These are phyloP conservation scores for Heterohyrax brucei DNA, from an alignment of 2,797 vertebrate species.

Conservation along the genomic window DNA sequence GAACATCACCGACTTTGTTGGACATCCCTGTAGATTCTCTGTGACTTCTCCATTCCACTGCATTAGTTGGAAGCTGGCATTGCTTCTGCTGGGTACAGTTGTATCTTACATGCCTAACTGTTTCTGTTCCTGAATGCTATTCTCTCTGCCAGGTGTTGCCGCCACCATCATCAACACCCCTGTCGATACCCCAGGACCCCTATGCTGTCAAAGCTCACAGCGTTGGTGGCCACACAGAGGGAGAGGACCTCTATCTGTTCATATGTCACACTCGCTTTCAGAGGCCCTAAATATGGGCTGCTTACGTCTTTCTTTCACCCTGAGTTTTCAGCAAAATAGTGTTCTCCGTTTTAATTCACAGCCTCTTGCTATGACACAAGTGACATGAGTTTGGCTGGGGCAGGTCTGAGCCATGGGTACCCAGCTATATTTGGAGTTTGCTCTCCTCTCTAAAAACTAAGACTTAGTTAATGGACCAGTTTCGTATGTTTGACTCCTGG, in stretches of 20 bases:
- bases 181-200: background rate
- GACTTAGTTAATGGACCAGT: background rate
- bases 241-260: background rate
- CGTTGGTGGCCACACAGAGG: background rate
- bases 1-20: background rate
- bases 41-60: background rate
- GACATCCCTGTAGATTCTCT: background rate
- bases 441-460: conserved; percentile 19
- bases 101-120: background rate
- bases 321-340: background rate
- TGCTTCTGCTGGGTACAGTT: background rate
- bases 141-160: background rate
- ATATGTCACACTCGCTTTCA: background rate
- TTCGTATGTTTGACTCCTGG: background rate
- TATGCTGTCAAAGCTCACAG: background rate
- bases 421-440: background rate
- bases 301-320: no score
- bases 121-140: background rate
- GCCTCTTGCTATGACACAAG: background rate
- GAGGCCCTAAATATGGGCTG: background rate
- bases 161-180: background rate
- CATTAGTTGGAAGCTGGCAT: background rate
- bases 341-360: background rate
- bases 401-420: background rate
- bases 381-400: background rate